Evolutionary conservation across 2,113 vertebrate species (phyloP).

Genomic region (Rhinichthys klamathensis): DNA sequence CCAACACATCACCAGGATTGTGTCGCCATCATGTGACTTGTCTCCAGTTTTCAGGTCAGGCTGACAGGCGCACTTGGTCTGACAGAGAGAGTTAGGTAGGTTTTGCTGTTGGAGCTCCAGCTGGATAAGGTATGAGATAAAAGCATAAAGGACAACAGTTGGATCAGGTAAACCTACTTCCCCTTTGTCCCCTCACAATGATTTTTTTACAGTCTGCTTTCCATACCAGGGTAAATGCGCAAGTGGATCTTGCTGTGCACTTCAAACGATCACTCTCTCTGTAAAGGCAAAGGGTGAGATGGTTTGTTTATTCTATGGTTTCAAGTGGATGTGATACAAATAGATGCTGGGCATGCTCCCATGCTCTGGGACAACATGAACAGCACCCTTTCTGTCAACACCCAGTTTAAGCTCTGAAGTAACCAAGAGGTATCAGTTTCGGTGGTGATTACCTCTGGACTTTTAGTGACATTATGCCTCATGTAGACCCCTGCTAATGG

Average conservation of each 20-base stretch:
- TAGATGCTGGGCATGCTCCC: neutral
- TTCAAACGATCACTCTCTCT: neutral
- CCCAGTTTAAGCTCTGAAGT: constrained; percentile 1
- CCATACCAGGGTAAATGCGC: neutral
- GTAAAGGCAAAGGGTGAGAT: neutral
- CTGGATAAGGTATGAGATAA: constrained; percentile 5
- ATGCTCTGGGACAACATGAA: constrained; percentile 14
- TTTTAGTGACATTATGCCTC: constrained; percentile 21
- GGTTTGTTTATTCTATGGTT: constrained; percentile 8
- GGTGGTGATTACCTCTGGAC: constrained; percentile 16
- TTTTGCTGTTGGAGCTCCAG: neutral
- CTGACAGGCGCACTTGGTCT: neutral
- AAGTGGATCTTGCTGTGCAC: constrained; percentile 14
- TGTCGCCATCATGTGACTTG: neutral
- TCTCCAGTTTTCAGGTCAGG: neutral
- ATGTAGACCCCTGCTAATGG: neutral
- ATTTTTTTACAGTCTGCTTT: neutral
- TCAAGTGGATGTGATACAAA: constrained; percentile 31
- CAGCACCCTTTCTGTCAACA: constrained; percentile 22
- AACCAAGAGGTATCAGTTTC: constrained; percentile 31
- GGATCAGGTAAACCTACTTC: constrained; percentile 31
- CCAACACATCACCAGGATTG: constrained; percentile 25
- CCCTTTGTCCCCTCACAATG: neutral
- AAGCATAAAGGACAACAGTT: constrained; percentile 22
- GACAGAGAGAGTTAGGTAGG: neutral